These are phyloP conservation scores for Pogonophryne albipinna DNA, from an alignment of 2,797 vertebrate species.

Conservation along the genomic window DNA sequence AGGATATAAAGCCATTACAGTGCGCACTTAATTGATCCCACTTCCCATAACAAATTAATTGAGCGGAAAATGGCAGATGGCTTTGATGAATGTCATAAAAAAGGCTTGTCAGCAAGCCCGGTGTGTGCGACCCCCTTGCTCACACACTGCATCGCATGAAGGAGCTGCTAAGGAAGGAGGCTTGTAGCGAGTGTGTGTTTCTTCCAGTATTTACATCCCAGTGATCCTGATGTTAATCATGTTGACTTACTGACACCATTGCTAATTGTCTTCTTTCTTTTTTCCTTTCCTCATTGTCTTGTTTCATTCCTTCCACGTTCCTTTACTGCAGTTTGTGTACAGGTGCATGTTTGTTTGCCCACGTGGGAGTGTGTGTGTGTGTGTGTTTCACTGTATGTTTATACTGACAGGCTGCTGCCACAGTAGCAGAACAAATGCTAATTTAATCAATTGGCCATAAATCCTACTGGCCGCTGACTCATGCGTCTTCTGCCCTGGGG, in stretches of 20 bases:
- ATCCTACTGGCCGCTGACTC: constrained; percentile 95
- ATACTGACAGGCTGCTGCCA: constrained; percentile 80
- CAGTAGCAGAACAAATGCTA: constrained; percentile 96
- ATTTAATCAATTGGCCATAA: constrained; percentile 98
- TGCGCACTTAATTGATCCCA: constrained; percentile 88
- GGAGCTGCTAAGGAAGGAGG: constrained; percentile 50
- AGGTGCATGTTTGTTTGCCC: constrained; percentile 63
- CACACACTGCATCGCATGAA: constrained; percentile 47
- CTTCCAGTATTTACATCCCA: constrained; percentile 73
- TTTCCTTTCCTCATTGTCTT: constrained; percentile 38
- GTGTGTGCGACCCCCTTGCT: constrained; percentile 62
- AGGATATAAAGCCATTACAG: constrained; percentile 88
- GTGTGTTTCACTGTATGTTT: constrained; percentile 68
- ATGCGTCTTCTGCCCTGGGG: constrained; percentile 87
- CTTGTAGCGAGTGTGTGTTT: constrained; percentile 40
- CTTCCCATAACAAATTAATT: constrained; percentile 89
- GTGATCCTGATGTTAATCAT: constrained; percentile 75
- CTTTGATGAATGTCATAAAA: constrained; percentile 87
- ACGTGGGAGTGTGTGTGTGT: constrained; percentile 19
- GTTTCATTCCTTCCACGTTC: constrained; percentile 69
- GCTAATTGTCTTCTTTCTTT: constrained; percentile 75
- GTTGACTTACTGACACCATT: constrained; percentile 77
- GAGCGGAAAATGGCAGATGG: constrained; percentile 90
- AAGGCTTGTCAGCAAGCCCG: constrained; percentile 83
- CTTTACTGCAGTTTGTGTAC: constrained; percentile 70